These are phyloP conservation scores for Bimastos eiseni DNA, from an alignment of 2,888 invertebrate genomes.

Conservation along the genomic window DNA sequence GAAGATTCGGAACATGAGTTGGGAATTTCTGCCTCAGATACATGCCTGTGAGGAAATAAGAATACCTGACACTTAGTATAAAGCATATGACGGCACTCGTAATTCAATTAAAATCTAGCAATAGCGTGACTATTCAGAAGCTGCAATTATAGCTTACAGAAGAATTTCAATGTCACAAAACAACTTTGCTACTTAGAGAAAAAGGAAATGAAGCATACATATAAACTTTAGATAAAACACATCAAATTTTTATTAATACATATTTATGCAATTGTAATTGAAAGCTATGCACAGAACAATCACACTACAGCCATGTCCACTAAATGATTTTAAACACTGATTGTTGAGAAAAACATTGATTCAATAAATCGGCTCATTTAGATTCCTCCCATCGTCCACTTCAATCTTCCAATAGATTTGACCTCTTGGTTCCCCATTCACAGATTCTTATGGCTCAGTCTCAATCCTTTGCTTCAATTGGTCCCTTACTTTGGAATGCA, in stretches of 20 bases:
- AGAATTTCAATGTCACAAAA: too few relatives aligned
- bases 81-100: neutral
- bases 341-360: neutral
- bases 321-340: neutral
- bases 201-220: neutral
- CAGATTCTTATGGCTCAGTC: too few relatives aligned
- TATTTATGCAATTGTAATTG: neutral
- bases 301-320: neutral
- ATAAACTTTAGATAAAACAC: neutral
- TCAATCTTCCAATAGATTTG: too few relatives aligned
- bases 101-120: neutral
- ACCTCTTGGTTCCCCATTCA: too few relatives aligned
- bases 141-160: neutral
- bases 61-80: neutral
- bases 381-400: too few relatives aligned
- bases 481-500: too few relatives aligned
- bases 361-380: too few relatives aligned
- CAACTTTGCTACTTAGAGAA: too few relatives aligned
- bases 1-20: neutral
- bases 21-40: slow-evolving; percentile 2
- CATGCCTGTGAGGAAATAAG: neutral
- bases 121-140: neutral
- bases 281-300: neutral
- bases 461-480: too few relatives aligned
- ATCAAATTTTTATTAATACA: neutral